phyloP scores from a whole-genome alignment of 1,140 invertebrate species.

The Mactra quadrangularis region DNA sequence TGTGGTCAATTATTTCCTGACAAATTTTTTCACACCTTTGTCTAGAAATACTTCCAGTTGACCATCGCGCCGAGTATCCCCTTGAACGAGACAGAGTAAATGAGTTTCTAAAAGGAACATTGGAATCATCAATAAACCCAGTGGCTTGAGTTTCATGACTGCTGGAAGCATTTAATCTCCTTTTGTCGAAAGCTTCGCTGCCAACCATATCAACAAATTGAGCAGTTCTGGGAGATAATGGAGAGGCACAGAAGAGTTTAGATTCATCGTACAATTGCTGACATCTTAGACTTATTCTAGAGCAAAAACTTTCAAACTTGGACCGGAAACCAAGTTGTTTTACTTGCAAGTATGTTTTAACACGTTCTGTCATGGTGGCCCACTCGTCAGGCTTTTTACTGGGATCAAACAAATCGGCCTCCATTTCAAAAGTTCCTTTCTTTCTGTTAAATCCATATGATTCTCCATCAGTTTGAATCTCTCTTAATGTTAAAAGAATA shows the following conservation, averaged over 20 bases:
- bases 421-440: slow-evolving; percentile 54
- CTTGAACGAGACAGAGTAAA: neutral
- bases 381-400: slow-evolving; percentile 53
- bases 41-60: slow-evolving; percentile 39
- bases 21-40: slow-evolving; percentile 26
- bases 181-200: neutral
- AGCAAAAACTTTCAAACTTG: slow-evolving; percentile 53
- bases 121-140: neutral
- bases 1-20: slow-evolving; percentile 34
- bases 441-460: slow-evolving; percentile 56
- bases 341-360: slow-evolving; percentile 37
- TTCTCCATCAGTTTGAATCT: slow-evolving; percentile 48
- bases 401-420: slow-evolving; percentile 52
- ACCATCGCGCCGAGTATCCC: slow-evolving; percentile 39
- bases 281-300: slow-evolving; percentile 33
- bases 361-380: slow-evolving; percentile 50
- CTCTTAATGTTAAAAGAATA: slow-evolving; percentile 34
- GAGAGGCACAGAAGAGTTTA: slow-evolving; percentile 36
- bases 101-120: too few species aligned
- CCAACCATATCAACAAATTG: slow-evolving; percentile 33
- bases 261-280: slow-evolving; percentile 42
- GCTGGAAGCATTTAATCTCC: neutral
- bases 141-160: neutral
- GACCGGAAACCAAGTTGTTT: slow-evolving; percentile 47
- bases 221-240: slow-evolving; percentile 14